phyloP scores from a whole-genome alignment of 2,113 vertebrate genomes.

The Hydrochoerus hydrochaeris region DNA sequence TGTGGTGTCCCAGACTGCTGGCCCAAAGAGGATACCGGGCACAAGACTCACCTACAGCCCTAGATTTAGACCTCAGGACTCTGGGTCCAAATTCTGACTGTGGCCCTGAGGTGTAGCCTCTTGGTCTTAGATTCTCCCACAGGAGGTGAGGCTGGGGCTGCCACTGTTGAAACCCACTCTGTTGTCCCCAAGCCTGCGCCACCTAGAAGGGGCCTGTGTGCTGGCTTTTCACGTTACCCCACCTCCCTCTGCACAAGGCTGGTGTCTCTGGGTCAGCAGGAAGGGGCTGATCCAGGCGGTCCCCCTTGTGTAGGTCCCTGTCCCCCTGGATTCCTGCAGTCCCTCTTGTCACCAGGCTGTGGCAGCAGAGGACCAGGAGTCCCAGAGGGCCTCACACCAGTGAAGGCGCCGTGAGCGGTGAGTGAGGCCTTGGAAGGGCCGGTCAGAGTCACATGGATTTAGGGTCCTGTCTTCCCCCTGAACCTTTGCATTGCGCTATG shows the following conservation, averaged over 20 bases:
- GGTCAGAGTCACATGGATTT: not conserved
- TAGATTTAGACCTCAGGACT: not conserved
- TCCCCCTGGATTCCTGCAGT: not conserved
- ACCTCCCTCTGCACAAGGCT: not conserved
- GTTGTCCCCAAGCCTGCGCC: not conserved
- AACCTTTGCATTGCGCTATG: not conserved
- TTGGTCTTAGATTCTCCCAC: not conserved
- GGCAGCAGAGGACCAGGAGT: conserved; percentile 71
- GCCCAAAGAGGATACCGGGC: not conserved
- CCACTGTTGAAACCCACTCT: not conserved
- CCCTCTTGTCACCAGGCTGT: not conserved
- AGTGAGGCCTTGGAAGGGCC: not conserved
- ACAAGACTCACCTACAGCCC: not conserved
- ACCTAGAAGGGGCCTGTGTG: not conserved
- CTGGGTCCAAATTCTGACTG: not conserved
- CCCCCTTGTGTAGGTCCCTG: rapidly evolving
- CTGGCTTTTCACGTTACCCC: not conserved
- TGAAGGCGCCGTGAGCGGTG: not conserved
- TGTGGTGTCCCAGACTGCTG: not conserved
- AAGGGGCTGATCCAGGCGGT: rapidly evolving
- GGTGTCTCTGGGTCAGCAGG: rapidly evolving
- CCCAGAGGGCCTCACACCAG: not conserved
- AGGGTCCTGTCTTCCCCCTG: not conserved
- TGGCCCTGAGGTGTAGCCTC: not conserved
- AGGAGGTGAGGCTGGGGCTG: too few relatives aligned